Evolutionary conservation across 2,797 vertebrate genomes (phyloP).

Genomic region (Manis crassicaudata): DNA sequence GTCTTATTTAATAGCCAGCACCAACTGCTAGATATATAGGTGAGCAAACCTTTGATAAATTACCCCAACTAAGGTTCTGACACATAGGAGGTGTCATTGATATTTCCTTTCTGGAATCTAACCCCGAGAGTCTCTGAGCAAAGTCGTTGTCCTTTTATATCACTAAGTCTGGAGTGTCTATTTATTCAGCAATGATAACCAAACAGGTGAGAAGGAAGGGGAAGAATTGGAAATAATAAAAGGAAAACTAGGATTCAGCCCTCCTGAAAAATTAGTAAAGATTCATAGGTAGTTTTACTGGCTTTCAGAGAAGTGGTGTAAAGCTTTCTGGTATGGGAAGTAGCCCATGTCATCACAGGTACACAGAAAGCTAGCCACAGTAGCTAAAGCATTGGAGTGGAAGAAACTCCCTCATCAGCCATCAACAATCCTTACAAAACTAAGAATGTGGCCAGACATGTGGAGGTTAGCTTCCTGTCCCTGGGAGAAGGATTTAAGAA

Average conservation of each 20-base stretch:
- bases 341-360: not conserved
- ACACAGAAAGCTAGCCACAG: not conserved
- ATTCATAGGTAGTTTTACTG: not conserved
- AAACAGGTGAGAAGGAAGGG: not conserved
- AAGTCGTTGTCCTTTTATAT: not conserved
- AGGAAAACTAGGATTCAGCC: not conserved
- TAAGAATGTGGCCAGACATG: not conserved
- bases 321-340: not conserved
- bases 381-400: not conserved
- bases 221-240: not conserved
- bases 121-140: not conserved
- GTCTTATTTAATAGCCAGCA: not conserved
- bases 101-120: not conserved
- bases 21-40: not conserved
- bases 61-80: not conserved
- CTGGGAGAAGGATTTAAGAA: not conserved
- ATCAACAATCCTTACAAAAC: not conserved
- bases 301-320: not conserved
- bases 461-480: not conserved
- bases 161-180: not conserved
- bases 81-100: not conserved
- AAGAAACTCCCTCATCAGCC: not conserved
- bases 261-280: not conserved
- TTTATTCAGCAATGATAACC: not conserved
- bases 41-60: not conserved